Conservation (phyloP, 2,113 vertebrate genomes). For the Sphaerodactylus townsendi region DNA sequence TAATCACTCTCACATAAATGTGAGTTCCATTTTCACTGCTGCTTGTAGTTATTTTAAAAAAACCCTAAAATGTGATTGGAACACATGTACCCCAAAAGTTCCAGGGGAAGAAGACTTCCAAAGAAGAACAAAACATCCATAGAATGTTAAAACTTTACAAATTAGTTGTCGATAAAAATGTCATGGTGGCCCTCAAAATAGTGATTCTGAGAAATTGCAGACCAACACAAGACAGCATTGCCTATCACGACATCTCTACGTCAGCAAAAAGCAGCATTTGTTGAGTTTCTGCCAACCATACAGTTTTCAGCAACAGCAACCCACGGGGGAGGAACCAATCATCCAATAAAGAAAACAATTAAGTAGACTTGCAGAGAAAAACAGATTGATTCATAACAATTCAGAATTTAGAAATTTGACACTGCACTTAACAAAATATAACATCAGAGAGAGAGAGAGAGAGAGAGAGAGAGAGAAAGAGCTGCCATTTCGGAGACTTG, state of each 20-base stretch:
- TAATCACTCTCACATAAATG: background rate
- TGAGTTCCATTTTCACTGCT: background rate
- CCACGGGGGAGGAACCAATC: background rate
- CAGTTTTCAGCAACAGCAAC: background rate
- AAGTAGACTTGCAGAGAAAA: background rate
- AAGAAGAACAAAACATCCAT: background rate
- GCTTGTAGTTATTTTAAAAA: background rate
- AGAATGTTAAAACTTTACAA: background rate
- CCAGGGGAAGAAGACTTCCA: background rate
- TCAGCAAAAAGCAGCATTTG: background rate
- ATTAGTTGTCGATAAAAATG: background rate
- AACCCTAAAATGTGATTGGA: background rate
- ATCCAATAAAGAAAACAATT: background rate
- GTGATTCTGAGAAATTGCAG: background rate
- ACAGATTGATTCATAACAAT: too few species aligned
- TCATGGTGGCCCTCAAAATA: background rate
- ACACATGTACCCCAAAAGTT: background rate
- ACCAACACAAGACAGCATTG: too few species aligned
- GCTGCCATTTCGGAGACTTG: background rate
- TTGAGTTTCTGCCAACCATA: background rate
- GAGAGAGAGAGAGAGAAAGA: background rate
- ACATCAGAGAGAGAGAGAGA: background rate
- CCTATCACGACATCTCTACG: too few species aligned
- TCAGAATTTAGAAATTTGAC: background rate
- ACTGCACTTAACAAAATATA: background rate